Evolutionary conservation across 1,140 invertebrate species (phyloP).

Genomic region (Fopius arisanus): DNA sequence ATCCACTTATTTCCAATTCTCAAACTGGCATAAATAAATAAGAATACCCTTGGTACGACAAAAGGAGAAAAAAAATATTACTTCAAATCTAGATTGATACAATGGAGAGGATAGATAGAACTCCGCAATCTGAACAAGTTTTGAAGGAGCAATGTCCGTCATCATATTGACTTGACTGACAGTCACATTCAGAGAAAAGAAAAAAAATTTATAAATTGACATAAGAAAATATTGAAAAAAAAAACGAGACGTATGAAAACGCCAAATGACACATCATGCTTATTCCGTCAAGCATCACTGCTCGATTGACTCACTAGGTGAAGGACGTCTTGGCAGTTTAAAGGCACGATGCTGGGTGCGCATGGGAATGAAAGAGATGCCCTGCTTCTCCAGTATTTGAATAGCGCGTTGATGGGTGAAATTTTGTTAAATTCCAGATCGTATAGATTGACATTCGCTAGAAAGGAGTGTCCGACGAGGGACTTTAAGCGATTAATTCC

Average conservation of each 20-base stretch:
- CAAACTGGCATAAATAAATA: background rate
- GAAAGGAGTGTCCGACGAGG: no score
- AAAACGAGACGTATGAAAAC: background rate
- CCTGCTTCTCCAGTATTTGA: background rate
- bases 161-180: slow-evolving; percentile 10
- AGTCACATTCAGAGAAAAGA: background rate
- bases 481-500: background rate
- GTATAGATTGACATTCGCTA: no score
- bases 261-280: background rate
- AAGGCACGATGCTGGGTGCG: background rate
- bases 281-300: background rate
- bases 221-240: background rate
- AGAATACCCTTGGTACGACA: no score
- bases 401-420: background rate
- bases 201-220: background rate
- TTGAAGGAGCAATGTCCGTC: background rate
- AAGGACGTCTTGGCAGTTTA: background rate
- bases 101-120: background rate
- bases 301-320: background rate
- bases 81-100: background rate
- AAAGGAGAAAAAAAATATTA: background rate
- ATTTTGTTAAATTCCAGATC: background rate
- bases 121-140: background rate
- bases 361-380: background rate
- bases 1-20: background rate